phyloP scores from a whole-genome alignment of 2,888 invertebrate genomes.

The Ametastegia equiseti region DNA sequence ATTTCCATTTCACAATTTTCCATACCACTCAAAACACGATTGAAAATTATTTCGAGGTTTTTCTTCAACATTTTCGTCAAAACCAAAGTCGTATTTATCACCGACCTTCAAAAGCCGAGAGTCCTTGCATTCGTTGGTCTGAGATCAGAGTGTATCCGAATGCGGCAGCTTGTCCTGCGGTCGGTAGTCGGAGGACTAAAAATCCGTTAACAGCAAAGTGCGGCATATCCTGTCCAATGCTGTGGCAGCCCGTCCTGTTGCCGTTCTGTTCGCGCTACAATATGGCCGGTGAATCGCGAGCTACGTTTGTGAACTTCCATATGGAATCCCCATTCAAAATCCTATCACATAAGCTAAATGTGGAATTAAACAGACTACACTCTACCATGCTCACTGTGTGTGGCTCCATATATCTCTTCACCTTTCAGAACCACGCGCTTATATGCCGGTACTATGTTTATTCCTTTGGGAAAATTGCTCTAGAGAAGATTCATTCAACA shows the following conservation, averaged over 20 bases:
- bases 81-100: neutral
- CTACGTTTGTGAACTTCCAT: constrained; percentile 9
- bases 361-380: constrained; percentile 46
- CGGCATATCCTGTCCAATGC: constrained; percentile 43
- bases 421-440: neutral
- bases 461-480: neutral
- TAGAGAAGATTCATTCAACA: neutral
- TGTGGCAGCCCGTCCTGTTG: constrained; percentile 38
- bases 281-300: constrained; percentile 6
- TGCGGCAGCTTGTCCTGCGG: constrained; percentile 31
- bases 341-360: constrained; percentile 36
- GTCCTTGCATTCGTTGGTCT: constrained; percentile 1
- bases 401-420: constrained; percentile 21
- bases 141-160: constrained; percentile 12
- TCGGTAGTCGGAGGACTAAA: constrained; percentile 27
- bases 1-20: neutral
- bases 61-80: neutral
- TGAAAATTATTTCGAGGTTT: neutral
- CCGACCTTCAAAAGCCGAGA: neutral
- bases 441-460: neutral
- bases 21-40: too few species aligned
- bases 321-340: constrained; percentile 46
- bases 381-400: constrained; percentile 54
- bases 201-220: constrained; percentile 40
- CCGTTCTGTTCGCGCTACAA: constrained; percentile 28